Percentiles rank a stretch among this genome's conserved stretches.
Evolutionary conservation across 2,888 invertebrate species (phyloP).

Genomic region (Caenorhabditis sp.): DNA sequence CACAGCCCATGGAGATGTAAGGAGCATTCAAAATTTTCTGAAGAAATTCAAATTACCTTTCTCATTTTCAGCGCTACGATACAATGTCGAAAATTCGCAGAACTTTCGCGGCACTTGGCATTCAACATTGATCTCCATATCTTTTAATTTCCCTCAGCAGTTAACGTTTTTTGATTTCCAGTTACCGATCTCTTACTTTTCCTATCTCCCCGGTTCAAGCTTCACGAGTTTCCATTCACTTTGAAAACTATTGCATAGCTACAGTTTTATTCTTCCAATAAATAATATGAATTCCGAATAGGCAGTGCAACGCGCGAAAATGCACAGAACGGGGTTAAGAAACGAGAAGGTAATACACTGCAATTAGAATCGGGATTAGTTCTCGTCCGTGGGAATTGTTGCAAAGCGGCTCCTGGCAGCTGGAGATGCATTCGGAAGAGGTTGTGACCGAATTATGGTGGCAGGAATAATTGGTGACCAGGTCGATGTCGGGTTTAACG

Average conservation of each 20-base stretch:
- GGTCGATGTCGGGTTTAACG: constrained; percentile 11
- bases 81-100: constrained; percentile 22
- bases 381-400: constrained; percentile 42
- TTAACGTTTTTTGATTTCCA: too few species aligned
- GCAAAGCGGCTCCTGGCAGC: constrained; percentile 46
- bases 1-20: constrained; percentile 29
- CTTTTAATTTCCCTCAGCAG: background rate
- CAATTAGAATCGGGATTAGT: constrained; percentile 8
- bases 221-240: too few species aligned
- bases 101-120: constrained; percentile 5
- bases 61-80: constrained; percentile 23
- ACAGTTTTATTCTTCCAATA: too few species aligned
- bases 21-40: background rate
- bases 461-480: constrained; percentile 43
- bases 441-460: constrained; percentile 10
- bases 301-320: background rate
- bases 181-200: too few species aligned
- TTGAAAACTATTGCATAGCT: too few species aligned
- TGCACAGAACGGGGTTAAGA: background rate
- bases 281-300: too few species aligned
- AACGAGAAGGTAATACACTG: background rate
- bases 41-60: background rate
- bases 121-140: background rate
- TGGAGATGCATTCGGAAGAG: constrained; percentile 42
- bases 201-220: too few species aligned